Evolutionary conservation across 30 jellyfish, hydroid and myxozoan species (phyloP).

Genomic region (Clytia hemisphaerica): DNA sequence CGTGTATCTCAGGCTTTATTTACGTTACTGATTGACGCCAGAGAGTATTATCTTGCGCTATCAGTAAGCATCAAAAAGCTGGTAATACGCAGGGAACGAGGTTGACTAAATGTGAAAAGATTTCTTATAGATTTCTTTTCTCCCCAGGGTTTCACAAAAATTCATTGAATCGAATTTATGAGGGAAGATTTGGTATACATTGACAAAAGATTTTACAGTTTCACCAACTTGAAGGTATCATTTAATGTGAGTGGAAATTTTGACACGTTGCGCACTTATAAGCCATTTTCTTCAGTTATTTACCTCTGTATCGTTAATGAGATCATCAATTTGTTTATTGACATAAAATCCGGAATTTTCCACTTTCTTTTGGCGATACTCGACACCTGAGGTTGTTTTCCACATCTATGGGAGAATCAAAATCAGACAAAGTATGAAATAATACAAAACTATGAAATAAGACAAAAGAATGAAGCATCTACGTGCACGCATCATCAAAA

Average conservation of each 20-base stretch:
- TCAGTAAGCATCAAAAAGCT: too few species aligned
- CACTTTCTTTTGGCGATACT: constrained; percentile 57
- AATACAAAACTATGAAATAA: not conserved
- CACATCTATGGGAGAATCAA: constrained; percentile 45
- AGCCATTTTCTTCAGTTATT: not conserved
- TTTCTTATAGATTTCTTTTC: too few species aligned
- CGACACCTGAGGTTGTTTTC: constrained; percentile 75
- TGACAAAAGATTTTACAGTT: not conserved
- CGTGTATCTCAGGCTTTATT: too few species aligned
- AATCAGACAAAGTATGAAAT: not conserved
- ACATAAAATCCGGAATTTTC: constrained; percentile 80
- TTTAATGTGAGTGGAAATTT: not conserved
- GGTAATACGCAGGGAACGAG: too few species aligned
- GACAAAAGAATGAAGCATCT: not conserved
- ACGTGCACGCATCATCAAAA: too few species aligned
- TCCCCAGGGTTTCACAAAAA: too few species aligned
- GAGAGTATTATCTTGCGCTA: too few species aligned
- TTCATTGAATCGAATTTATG: not conserved
- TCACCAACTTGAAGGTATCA: not conserved
- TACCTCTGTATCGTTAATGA: constrained; percentile 86
- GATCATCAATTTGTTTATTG: constrained; percentile 63
- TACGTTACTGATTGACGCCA: too few species aligned
- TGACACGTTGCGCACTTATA: not conserved
- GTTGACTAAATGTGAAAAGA: too few species aligned
- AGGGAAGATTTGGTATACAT: not conserved